Percentiles rank a stretch among this genome's conserved stretches.
Conservation (phyloP, 2,797 vertebrate genomes). For the Hozukius guyotensis region DNA sequence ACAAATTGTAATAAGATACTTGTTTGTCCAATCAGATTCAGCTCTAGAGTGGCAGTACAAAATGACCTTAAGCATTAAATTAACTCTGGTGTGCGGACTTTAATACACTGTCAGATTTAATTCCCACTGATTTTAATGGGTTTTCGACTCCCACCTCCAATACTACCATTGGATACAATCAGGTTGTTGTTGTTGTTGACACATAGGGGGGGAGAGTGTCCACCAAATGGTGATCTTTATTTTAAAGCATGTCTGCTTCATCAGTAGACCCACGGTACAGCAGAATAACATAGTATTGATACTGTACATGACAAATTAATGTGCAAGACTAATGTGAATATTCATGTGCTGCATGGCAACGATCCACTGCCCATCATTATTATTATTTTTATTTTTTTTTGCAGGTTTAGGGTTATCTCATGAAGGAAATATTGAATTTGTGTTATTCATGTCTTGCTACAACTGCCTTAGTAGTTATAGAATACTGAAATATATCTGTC, state of each 20-base stretch:
- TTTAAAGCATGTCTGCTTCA: background rate
- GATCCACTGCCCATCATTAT: background rate
- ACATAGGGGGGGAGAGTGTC: background rate
- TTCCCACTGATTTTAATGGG: slow-evolving; percentile 2
- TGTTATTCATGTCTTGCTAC: background rate
- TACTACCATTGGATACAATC: background rate
- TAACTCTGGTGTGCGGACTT: background rate
- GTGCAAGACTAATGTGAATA: background rate
- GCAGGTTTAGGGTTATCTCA: background rate
- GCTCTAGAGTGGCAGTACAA: background rate
- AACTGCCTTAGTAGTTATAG: too few relatives aligned
- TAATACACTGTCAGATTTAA: slow-evolving; percentile 17
- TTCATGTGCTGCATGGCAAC: background rate
- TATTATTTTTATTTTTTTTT: background rate
- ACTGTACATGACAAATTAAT: background rate
- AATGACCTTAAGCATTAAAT: background rate
- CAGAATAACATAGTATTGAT: background rate
- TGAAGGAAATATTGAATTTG: background rate
- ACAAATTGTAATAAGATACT: background rate
- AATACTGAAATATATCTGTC: too few relatives aligned
- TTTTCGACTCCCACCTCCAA: background rate
- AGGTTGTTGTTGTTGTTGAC: background rate
- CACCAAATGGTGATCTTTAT: background rate
- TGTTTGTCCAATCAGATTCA: background rate
- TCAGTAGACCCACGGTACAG: background rate